Conservation (phyloP, 2,797 vertebrate species). For the Pteropus rufus region DNA sequence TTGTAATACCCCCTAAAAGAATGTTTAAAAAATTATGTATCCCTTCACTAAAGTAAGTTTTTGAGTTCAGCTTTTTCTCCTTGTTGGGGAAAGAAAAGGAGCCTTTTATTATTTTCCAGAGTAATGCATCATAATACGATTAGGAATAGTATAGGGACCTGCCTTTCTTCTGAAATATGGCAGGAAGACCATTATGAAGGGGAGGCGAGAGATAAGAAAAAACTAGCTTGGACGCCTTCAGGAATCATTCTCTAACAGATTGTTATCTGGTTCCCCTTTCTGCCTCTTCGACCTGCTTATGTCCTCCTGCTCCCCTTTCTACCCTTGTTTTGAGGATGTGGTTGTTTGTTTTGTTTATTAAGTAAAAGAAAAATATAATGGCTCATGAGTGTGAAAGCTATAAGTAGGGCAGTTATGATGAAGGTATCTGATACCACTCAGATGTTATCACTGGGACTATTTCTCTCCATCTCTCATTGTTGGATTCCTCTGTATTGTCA, state of each 20-base stretch:
- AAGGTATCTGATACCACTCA: neutral
- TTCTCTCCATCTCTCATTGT: neutral
- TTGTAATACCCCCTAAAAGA: neutral
- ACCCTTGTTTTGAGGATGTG: neutral
- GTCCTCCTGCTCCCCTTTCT: neutral
- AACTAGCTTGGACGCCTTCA: neutral
- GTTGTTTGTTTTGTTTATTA: neutral
- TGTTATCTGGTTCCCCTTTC: neutral
- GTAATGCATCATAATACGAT: neutral
- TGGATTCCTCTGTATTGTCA: neutral
- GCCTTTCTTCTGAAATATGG: neutral
- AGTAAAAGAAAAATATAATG: neutral
- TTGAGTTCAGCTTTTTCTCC: neutral
- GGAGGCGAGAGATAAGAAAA: neutral
- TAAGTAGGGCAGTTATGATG: neutral
- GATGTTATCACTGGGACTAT: neutral
- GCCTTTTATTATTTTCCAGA: neutral
- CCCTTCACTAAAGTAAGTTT: neutral
- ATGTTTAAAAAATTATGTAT: neutral
- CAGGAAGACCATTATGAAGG: neutral
- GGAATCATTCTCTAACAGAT: neutral
- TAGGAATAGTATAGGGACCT: neutral
- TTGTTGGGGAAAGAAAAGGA: neutral
- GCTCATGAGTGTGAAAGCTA: neutral
- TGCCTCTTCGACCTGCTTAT: neutral